Conservation (phyloP, 2,888 invertebrate genomes). For the Digitonthophagus gazella region DNA sequence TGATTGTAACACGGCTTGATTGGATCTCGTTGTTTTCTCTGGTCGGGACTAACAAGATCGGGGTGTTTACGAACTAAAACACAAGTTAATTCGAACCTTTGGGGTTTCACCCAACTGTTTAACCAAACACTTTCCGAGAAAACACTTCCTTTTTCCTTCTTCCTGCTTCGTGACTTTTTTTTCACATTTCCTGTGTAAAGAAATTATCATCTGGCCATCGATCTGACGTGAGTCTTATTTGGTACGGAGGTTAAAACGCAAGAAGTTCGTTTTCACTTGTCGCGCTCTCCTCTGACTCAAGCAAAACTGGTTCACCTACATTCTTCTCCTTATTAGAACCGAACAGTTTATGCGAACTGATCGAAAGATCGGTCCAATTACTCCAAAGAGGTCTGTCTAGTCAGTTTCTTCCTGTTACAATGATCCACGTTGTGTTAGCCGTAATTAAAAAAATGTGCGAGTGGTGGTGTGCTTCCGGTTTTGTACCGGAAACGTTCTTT, state of each 20-base stretch:
- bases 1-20: not conserved
- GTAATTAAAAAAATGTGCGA: conserved; percentile 27
- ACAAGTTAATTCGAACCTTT: not conserved
- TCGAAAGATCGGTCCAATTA: not conserved
- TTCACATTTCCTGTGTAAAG: too few species aligned
- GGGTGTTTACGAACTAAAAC: not conserved
- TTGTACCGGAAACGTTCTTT: conserved; percentile 20
- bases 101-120: too few species aligned
- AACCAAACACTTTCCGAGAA: too few species aligned
- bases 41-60: not conserved
- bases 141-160: not conserved
- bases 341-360: not conserved
- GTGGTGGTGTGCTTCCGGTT: conserved; percentile 24
- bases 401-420: not conserved
- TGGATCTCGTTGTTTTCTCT: not conserved
- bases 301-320: not conserved
- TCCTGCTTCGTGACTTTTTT: too few species aligned
- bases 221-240: too few species aligned
- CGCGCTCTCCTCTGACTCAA: not conserved
- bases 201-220: too few species aligned
- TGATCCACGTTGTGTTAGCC: conserved; percentile 23
- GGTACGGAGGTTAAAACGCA: too few species aligned
- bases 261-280: not conserved
- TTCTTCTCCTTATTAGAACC: not conserved
- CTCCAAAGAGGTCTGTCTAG: not conserved